Evolutionary conservation across 2,113 vertebrate genomes (phyloP), one percentile per base, ranked within the genome.

Genomic region (Psettodes erumei): DNA sequence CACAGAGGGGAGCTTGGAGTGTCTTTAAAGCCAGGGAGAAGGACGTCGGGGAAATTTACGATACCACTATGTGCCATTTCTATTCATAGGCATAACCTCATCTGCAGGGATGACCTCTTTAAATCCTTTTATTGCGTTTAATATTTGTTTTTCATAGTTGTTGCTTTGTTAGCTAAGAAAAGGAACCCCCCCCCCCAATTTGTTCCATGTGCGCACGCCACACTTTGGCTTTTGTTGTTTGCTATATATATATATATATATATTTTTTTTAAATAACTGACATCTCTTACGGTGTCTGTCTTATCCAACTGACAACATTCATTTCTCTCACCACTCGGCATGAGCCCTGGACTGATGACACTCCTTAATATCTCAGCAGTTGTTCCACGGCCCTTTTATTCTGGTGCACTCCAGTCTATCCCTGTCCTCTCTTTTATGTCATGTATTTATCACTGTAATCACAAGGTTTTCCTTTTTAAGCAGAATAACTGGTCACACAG

Each of bases 391-490:
- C 67, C 45, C 43, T 80, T 83, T 78, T 77, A 84, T 83, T 81
- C 70, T 59, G 43, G 7, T 8, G 13, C 27, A 18, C 25, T 75
- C 45, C 50, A 11, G 77, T 84, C 73, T 27, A 9, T 72, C 54
- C 70, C 72, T 38, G 19, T 77, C 60, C 82, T 74, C 48, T 75
- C 75, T 71, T 91, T 90, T 86, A 78, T 86, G 72, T 78, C 58
- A 82, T 86, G 68, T 82, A 84, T 94, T 92, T 82, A 88, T 89
- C 85, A 87, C 71, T 19, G 74, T 89, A 89, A 92, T 93, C 87
- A 90, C 62, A 69, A 82, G 65, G 63, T 85, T 86, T 85, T 53
- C 82, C 83, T 78, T 75, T 63, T 75, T 63, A 79, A 87, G 83
- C 53, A 71, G 71, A 83, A 68, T 79, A 85, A 86, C 58, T 80